phyloP scores from a whole-genome alignment of 2,113 vertebrate genomes.

The Polypterus senegalus region DNA sequence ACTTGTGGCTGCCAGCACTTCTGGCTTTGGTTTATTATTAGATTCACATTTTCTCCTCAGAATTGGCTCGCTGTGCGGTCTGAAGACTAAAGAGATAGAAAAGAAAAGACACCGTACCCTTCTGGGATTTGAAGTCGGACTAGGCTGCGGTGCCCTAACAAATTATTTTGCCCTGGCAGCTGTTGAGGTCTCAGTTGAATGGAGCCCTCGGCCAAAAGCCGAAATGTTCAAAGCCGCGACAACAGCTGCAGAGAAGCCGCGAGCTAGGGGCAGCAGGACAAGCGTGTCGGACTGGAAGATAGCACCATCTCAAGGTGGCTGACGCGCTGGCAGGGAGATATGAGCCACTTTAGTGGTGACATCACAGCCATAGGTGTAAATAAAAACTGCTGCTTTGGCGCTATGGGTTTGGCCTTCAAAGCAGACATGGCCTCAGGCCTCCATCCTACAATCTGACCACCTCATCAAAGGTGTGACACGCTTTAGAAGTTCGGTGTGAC shows the following conservation, averaged over 20 bases:
- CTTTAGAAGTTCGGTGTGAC: too few relatives aligned
- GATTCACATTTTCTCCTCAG: constrained; percentile 35
- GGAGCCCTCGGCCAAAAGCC: constrained; percentile 2
- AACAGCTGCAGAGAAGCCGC: constrained; percentile 10
- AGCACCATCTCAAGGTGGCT: too few relatives aligned
- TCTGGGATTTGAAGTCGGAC: not conserved
- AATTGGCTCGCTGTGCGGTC: constrained; percentile 18
- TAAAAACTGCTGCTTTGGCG: too few relatives aligned
- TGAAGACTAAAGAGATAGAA: constrained; percentile 10
- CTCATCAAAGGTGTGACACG: too few relatives aligned
- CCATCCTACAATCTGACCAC: too few relatives aligned
- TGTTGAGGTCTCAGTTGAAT: constrained; percentile 9
- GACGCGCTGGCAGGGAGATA: too few relatives aligned
- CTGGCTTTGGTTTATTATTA: constrained; percentile 32
- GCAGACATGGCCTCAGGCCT: too few relatives aligned
- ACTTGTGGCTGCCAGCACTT: constrained; percentile 25
- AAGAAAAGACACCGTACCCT: constrained; percentile 11
- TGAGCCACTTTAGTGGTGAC: too few relatives aligned
- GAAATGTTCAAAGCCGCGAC: not conserved
- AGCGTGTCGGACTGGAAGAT: too few relatives aligned
- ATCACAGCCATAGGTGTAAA: too few relatives aligned
- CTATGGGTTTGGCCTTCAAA: too few relatives aligned
- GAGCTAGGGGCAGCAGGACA: not conserved
- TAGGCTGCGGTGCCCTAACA: constrained; percentile 8
- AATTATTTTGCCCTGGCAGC: constrained; percentile 11